phyloP scores from a whole-genome alignment of 2,113 vertebrate species.

The Poecile atricapillus region DNA sequence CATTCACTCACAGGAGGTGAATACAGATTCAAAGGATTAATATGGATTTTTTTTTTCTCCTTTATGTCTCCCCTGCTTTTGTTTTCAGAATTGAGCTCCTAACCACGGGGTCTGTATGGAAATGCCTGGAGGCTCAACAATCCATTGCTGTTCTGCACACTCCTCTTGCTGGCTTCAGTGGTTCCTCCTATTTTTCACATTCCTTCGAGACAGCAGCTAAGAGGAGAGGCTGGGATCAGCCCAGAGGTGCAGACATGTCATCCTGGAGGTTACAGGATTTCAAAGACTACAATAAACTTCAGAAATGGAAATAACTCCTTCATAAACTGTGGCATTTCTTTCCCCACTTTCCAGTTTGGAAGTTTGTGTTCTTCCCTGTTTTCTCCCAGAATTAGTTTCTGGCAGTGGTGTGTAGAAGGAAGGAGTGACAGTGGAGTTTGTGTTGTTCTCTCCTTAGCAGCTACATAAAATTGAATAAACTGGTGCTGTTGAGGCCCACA shows the following conservation, averaged over 20 bases:
- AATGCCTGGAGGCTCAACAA: neutral
- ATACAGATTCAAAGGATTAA: slow-evolving; percentile 45
- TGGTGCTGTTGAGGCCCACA: neutral
- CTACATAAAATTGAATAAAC: neutral
- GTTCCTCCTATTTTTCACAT: neutral
- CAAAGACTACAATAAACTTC: neutral
- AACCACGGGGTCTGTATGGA: neutral
- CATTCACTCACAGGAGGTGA: slow-evolving; percentile 22
- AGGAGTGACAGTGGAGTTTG: neutral
- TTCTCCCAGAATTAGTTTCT: neutral
- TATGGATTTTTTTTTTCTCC: neutral
- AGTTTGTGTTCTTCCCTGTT: neutral
- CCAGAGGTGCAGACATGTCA: neutral
- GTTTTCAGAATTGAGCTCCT: slow-evolving; percentile 6
- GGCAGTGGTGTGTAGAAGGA: neutral
- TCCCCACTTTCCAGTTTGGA: neutral
- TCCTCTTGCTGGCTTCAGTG: neutral
- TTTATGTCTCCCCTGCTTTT: slow-evolving; percentile 5
- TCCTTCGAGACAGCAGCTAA: neutral
- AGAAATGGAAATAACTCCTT: neutral
- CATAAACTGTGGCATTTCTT: neutral
- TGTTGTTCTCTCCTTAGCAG: neutral
- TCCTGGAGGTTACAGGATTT: neutral
- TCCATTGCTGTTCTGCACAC: neutral
- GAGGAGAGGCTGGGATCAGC: neutral